A percentile compares a stretch with the other conserved stretches of the same genome.
These are phyloP conservation scores for Holocentrus rufus DNA, from an alignment of 2,797 vertebrate genomes.

Conservation along the genomic window DNA sequence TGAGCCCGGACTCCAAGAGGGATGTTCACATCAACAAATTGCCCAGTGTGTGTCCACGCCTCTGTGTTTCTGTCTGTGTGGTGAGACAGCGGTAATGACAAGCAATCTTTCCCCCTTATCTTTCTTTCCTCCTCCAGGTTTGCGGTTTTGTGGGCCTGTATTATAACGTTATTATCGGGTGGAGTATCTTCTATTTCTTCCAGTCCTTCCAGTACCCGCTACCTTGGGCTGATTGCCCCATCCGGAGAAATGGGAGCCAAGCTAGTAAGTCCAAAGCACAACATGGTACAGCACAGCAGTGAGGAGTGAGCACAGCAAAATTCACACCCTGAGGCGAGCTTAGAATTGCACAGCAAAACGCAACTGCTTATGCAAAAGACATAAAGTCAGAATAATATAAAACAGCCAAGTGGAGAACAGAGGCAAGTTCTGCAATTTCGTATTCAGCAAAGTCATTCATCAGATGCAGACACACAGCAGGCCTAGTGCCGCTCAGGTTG, in stretches of 20 bases:
- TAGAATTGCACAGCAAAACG: not conserved
- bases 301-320: not conserved
- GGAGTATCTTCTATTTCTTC: slow-evolving; percentile 94
- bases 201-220: slow-evolving; percentile 91
- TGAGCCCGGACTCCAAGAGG: slow-evolving; percentile 32
- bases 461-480: slow-evolving; percentile 23
- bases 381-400: not conserved
- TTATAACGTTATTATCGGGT: slow-evolving; percentile 91
- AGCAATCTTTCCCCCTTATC: not conserved
- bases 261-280: slow-evolving; percentile 82
- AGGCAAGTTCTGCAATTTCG: slow-evolving; percentile 7
- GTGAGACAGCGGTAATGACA: slow-evolving; percentile 1
- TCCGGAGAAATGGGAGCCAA: slow-evolving; percentile 86
- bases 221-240: slow-evolving; percentile 89
- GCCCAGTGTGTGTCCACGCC: slow-evolving; percentile 4
- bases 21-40: slow-evolving; percentile 20
- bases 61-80: slow-evolving; percentile 13
- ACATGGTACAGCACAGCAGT: not conserved
- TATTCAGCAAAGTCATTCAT: slow-evolving; percentile 19
- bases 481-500: not conserved
- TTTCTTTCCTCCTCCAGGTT: slow-evolving; percentile 75
- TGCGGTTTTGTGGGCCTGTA: slow-evolving; percentile 90
- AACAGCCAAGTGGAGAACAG: not conserved
- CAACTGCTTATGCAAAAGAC: not conserved
- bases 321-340: not conserved